These are phyloP conservation scores for Amblyjoppa proteus DNA, from an alignment of 2,888 invertebrate species.

Conservation along the genomic window DNA sequence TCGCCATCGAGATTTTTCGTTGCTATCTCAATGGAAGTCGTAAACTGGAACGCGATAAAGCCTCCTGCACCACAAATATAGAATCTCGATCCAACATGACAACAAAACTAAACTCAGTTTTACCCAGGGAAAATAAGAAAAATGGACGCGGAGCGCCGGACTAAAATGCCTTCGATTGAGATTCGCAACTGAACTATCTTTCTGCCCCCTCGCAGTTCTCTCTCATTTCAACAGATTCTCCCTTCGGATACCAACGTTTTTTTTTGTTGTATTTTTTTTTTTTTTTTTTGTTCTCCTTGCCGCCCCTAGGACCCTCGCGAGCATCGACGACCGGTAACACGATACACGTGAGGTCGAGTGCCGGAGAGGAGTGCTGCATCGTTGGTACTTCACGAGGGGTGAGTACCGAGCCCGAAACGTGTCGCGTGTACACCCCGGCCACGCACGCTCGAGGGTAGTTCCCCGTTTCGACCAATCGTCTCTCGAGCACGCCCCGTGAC, in stretches of 20 bases:
- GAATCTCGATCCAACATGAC: neutral
- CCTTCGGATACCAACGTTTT: slow-evolving; percentile 54
- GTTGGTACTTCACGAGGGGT: slow-evolving; percentile 50
- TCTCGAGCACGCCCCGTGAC: slow-evolving; percentile 80
- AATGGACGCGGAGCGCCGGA: slow-evolving; percentile 30
- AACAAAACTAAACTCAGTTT: neutral
- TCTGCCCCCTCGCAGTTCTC: slow-evolving; percentile 26
- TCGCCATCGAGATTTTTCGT: too few species aligned
- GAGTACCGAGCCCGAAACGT: slow-evolving; percentile 63
- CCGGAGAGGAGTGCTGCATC: slow-evolving; percentile 32
- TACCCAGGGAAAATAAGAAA: neutral
- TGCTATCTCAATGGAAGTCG: too few species aligned
- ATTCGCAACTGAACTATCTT: slow-evolving; percentile 57
- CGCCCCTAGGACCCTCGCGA: slow-evolving; percentile 60
- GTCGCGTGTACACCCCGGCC: slow-evolving; percentile 55
- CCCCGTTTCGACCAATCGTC: slow-evolving; percentile 77
- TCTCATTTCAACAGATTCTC: slow-evolving; percentile 53
- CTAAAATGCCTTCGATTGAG: slow-evolving; percentile 43
- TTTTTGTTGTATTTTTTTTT: slow-evolving; percentile 44
- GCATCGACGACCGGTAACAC: slow-evolving; percentile 53
- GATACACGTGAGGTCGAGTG: slow-evolving; percentile 62
- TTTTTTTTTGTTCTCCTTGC: slow-evolving; percentile 52
- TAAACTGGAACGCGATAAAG: too few species aligned
- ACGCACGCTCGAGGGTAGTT: slow-evolving; percentile 66
- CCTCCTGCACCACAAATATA: too few species aligned